Evolutionary conservation across 2,113 vertebrate species (phyloP).

Genomic region (Daboia siamensis): DNA sequence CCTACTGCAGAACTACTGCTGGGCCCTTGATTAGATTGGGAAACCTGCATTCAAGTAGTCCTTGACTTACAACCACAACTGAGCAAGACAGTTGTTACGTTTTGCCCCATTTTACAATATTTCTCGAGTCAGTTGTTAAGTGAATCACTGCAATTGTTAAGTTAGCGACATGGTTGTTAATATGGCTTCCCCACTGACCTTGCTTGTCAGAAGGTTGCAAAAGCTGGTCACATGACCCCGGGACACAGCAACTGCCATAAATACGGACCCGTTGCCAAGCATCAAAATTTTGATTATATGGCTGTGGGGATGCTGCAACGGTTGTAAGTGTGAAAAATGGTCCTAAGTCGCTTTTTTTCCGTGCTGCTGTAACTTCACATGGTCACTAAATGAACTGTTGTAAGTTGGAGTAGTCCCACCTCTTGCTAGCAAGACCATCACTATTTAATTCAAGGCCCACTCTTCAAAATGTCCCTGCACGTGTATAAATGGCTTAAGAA

Average conservation of each 20-base stretch:
- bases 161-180: not conserved
- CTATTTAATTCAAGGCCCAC: not conserved
- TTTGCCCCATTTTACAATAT: not conserved
- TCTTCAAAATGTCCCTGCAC: not conserved
- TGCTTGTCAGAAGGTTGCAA: not conserved
- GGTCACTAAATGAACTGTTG: not conserved
- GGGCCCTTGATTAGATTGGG: not conserved
- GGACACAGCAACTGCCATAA: not conserved
- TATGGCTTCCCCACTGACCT: not conserved
- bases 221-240: not conserved
- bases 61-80: not conserved
- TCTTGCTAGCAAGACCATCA: not conserved
- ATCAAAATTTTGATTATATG: not conserved
- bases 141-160: not conserved
- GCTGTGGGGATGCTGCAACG: not conserved
- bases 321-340: not conserved
- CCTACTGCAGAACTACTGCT: not conserved
- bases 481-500: not conserved
- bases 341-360: not conserved
- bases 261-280: not conserved
- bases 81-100: not conserved
- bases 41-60: not conserved
- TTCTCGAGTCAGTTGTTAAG: not conserved
- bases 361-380: not conserved
- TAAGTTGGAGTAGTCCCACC: not conserved